phyloP scores from a whole-genome alignment of 2,888 invertebrate genomes.

The Ceriagrion tenellum region DNA sequence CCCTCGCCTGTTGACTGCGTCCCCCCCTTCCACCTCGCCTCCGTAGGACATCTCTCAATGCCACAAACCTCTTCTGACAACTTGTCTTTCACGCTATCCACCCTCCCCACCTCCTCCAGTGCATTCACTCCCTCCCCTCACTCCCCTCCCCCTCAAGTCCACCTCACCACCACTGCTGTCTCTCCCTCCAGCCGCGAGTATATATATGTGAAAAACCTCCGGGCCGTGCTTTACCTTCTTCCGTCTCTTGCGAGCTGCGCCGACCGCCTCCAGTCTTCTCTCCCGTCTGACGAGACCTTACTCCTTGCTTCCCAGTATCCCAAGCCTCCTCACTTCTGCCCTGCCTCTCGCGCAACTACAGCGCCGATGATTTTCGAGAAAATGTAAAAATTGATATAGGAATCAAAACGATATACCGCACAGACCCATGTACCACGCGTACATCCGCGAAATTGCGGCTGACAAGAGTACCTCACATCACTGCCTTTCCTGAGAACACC shows the following conservation, averaged over 20 bases:
- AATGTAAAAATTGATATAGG: no score
- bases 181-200: background rate
- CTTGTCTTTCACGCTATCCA: slow-evolving; percentile 62
- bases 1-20: background rate
- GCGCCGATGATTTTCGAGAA: no score
- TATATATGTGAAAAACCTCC: background rate
- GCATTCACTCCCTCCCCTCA: background rate
- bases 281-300: no score
- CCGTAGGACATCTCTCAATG: slow-evolving; percentile 47
- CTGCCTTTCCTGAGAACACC: no score
- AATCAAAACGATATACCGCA: no score
- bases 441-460: no score
- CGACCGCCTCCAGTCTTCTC: no score
- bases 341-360: no score
- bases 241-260: background rate
- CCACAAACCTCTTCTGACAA: slow-evolving; percentile 67
- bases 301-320: no score
- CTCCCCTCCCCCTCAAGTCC: background rate
- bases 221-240: background rate
- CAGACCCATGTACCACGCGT: no score
- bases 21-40: background rate
- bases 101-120: background rate
- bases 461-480: no score
- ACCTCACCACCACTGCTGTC: background rate
- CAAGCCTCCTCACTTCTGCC: no score